Evolutionary conservation across 1,140 invertebrate species (phyloP), one percentile per base, ranked within the genome.

Genomic region (Ctenoplectra terminalis): DNA sequence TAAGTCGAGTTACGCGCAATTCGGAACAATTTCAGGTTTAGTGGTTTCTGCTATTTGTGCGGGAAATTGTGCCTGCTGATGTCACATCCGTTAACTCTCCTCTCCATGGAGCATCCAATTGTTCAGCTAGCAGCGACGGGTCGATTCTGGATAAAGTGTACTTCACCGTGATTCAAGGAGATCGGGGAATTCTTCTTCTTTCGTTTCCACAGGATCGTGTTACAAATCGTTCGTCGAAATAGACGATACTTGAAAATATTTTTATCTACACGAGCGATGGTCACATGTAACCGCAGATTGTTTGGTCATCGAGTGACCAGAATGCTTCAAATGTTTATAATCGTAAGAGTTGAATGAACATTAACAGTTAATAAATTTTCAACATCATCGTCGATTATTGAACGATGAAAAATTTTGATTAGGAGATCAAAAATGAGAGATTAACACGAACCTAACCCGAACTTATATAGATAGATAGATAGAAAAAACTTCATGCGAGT

Each of bases 51-150:
- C 90, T 92, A 92, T 92, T 92, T 91, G 90, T 87, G 81, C 89
- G 86, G 91, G 91, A 92, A 92, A 92, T 92, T 92, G 91, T 91
- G 90, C 89, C 88, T 91, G 91, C 91, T 92, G 91, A 92, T 91
- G 91, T 92, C 91, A 91, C 90, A 90, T 92, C 92, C 92, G 90
- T 89, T 91, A 88, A 85, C 87, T 90, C 90, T 61, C 67, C 81
- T 78, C 73, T 67, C 43, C 78, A 34, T 54, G 58, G 61, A 84
- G 46, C 78, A 56, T 76, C 46, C 87, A 79, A 89, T 88, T 89
- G 82, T 87, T 88, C 82, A 54, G 82, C 46, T 80, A 66, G 73
- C 56, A 67, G 73, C 52, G 54, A 37, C 71, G 29, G 81, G 52
- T 87, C 81, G 85, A 87, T 87, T 80, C 43, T 69, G 64, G 69